Conservation (phyloP, 2,113 vertebrate species). For the Saccopteryx leptura region DNA sequence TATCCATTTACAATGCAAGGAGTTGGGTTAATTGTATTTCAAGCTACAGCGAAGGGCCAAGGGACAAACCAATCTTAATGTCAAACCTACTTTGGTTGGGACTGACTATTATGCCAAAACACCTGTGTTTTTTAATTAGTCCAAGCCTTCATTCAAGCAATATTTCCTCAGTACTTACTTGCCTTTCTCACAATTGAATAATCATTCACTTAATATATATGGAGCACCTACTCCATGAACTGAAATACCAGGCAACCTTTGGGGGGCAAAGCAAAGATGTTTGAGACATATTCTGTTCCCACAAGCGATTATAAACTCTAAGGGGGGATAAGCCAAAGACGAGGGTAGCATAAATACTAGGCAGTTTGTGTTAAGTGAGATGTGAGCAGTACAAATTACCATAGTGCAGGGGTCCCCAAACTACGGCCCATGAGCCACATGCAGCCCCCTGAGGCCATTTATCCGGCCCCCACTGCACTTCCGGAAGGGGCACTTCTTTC, state of each 20-base stretch:
- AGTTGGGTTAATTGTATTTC: not conserved
- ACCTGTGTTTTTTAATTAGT: not conserved
- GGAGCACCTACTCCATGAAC: not conserved
- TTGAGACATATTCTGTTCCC: not conserved
- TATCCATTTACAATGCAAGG: constrained; percentile 37
- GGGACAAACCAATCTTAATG: not conserved
- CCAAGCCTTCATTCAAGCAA: not conserved
- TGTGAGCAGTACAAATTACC: not conserved
- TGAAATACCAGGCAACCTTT: not conserved
- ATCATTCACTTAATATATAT: constrained; percentile 12
- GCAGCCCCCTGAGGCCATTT: too few relatives aligned
- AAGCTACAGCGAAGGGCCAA: constrained; percentile 51
- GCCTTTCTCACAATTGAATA: constrained; percentile 10
- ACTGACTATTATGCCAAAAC: not conserved
- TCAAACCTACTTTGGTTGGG: not conserved
- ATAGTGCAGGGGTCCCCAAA: too few relatives aligned
- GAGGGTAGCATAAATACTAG: not conserved
- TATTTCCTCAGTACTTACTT: not conserved
- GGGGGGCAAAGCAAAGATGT: not conserved
- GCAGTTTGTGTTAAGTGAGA: not conserved
- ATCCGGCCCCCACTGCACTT: too few relatives aligned
- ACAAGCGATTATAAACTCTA: not conserved
- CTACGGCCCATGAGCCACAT: too few relatives aligned
- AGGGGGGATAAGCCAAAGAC: not conserved
- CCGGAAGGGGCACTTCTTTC: too few relatives aligned